Evolutionary conservation across 37 sponge, comb jelly and placozoan genomes (phyloP), one percentile per base, ranked within the genome.

Genomic region (Axinella damicornis): DNA sequence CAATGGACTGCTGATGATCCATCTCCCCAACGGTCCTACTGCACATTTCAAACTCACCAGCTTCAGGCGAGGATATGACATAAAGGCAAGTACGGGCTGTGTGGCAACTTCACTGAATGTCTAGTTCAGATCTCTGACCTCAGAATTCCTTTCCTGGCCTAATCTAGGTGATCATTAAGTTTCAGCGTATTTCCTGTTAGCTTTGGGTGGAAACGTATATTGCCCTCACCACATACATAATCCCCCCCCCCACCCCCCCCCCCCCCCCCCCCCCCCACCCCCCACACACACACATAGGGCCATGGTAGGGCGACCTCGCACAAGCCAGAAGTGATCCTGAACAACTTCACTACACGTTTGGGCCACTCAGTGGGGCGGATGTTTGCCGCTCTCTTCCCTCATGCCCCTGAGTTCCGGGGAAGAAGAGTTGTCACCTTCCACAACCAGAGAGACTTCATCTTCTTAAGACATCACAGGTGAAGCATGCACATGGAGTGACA

Each of bases 381-480:
- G 94, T 85, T 99, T 68, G 99, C 92, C 19, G 76, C 92, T 18
- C 78, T 96, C 40, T 99, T 99, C 72, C 94, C 95, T 16, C 92
- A 91, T 1, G 88, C 91, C 57, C 99, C 99, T 53, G 85, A 99
- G 83, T 99, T 99, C 76, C 74, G 73, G 73, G 99, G 97, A n/a
- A 75, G 99, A 19, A 84, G 83, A 32, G 95, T 80, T 0, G 97
- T 99, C 67, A 99, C 99, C 21, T 99, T 96, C 59, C 99, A 99
- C 82, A 95, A 95, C 57, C 99, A 99, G 85, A 69, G 99, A 36
- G 99, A 99, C 80, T 99, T 71, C 80, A 93, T 99, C 38, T 99
- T 99, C 83, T 94, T 99, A 84, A 85, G 99, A 80, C 88, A 90
- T 58, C 97, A 99, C 86, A 89, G 99, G 94, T 97, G n/a, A n/a